phyloP scores from a whole-genome alignment of 1,140 invertebrate species.

The Sogatella furcifera region DNA sequence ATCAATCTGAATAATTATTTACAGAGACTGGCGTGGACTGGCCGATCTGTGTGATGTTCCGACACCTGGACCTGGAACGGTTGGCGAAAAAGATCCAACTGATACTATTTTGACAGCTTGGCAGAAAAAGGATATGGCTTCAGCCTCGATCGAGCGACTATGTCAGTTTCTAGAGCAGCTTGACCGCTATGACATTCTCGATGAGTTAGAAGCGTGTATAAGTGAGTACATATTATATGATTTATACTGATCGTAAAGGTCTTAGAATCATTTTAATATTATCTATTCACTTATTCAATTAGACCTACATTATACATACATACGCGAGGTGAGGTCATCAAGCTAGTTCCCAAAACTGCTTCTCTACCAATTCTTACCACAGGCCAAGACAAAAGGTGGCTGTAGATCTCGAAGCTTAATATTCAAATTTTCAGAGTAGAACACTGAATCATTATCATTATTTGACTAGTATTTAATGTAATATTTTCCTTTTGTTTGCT shows the following conservation, averaged over 20 bases:
- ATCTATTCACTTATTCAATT: no score
- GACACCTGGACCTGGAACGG: constrained; percentile 33
- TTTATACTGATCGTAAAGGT: not conserved
- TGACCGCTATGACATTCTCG: constrained; percentile 53
- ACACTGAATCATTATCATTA: no score
- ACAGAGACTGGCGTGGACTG: constrained; percentile 55
- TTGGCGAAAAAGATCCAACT: constrained; percentile 39
- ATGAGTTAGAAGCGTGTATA: constrained; percentile 43
- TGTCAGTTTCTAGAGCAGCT: constrained; percentile 41
- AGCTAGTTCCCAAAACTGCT: no score
- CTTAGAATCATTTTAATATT: not conserved
- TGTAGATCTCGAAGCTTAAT: no score
- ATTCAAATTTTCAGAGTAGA: no score
- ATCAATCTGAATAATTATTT: constrained; percentile 17
- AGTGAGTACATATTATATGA: constrained; percentile 34
- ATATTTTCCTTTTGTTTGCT: no score
- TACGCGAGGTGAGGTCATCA: no score
- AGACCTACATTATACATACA: no score
- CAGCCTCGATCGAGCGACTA: constrained; percentile 38
- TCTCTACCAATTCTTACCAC: no score
- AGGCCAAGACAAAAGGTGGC: no score
- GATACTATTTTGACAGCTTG: constrained; percentile 40
- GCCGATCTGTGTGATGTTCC: constrained; percentile 42
- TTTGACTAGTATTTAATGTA: no score
- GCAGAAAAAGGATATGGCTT: constrained; percentile 31